phyloP scores from a whole-genome alignment of 2,888 invertebrate species.

The Operophtera brumata region DNA sequence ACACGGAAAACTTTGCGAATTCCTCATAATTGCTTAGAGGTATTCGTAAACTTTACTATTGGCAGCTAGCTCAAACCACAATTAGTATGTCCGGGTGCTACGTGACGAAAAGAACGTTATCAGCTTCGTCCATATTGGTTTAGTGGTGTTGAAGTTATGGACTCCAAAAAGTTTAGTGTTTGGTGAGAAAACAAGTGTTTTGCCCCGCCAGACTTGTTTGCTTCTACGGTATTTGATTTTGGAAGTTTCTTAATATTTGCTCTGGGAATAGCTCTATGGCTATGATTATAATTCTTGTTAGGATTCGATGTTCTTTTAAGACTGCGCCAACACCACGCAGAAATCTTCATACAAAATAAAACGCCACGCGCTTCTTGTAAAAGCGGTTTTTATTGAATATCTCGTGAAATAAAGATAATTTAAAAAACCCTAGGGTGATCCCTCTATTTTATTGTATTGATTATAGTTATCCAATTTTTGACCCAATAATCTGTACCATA shows the following conservation, averaged over 20 bases:
- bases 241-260: neutral
- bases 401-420: too few relatives aligned
- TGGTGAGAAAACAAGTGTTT: conserved; percentile 29
- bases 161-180: conserved; percentile 29
- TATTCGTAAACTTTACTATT: conserved; percentile 2
- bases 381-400: too few relatives aligned
- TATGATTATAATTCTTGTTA: neutral
- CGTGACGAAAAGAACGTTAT: conserved; percentile 52
- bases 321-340: too few relatives aligned
- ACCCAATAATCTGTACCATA: too few relatives aligned
- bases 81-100: conserved; percentile 34
- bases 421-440: too few relatives aligned
- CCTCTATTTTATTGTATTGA: too few relatives aligned
- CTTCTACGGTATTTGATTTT: conserved; percentile 8
- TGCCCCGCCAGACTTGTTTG: conserved; percentile 13
- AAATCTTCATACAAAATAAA: too few relatives aligned
- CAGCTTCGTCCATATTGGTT: conserved; percentile 41
- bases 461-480: too few relatives aligned
- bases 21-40: conserved; percentile 13
- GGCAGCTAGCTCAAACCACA: neutral
- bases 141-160: conserved; percentile 29
- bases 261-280: neutral
- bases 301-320: neutral
- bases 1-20: conserved; percentile 1
- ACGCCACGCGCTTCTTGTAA: too few relatives aligned